These are phyloP conservation scores for Tanypteryx hageni DNA, from an alignment of 2,888 invertebrate genomes.

Conservation along the genomic window DNA sequence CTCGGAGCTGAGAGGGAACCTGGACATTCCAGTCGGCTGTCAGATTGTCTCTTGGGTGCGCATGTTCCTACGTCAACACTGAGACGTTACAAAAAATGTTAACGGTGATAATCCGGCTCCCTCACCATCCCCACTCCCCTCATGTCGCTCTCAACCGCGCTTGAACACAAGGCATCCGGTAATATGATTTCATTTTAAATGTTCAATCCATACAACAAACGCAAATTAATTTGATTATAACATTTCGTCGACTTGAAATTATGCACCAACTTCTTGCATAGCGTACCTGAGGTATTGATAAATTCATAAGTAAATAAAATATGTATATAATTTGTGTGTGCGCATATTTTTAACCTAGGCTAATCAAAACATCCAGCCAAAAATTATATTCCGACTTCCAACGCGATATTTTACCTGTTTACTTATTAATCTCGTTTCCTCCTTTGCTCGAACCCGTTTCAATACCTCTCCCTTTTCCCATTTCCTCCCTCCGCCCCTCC, in stretches of 20 bases:
- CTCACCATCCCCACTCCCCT: background rate
- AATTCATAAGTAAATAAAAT: too few species aligned
- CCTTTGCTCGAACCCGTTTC: background rate
- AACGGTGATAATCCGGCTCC: conserved; percentile 48
- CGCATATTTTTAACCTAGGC: too few species aligned
- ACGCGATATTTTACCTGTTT: too few species aligned
- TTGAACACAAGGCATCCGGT: conserved; percentile 18
- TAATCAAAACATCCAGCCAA: too few species aligned
- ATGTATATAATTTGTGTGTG: too few species aligned
- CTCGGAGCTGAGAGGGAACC: conserved; percentile 27
- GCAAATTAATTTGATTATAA: too few species aligned
- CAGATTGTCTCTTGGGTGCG: conserved; percentile 63
- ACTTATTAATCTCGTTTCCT: too few species aligned
- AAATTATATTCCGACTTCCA: too few species aligned
- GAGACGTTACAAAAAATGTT: conserved; percentile 58
- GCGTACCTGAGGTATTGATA: too few species aligned
- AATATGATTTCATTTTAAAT: background rate
- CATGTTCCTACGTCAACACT: conserved; percentile 56
- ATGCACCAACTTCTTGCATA: too few species aligned
- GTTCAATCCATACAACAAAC: too few species aligned
- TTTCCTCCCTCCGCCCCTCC: background rate
- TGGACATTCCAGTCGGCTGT: conserved; percentile 58
- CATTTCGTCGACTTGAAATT: too few species aligned
- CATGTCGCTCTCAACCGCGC: background rate
- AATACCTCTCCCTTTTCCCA: background rate